A percentile compares a stretch with the other conserved stretches of the same genome.
These are phyloP conservation scores for Polypedilum pembai DNA, from an alignment of 1,140 invertebrate species.

Conservation along the genomic window DNA sequence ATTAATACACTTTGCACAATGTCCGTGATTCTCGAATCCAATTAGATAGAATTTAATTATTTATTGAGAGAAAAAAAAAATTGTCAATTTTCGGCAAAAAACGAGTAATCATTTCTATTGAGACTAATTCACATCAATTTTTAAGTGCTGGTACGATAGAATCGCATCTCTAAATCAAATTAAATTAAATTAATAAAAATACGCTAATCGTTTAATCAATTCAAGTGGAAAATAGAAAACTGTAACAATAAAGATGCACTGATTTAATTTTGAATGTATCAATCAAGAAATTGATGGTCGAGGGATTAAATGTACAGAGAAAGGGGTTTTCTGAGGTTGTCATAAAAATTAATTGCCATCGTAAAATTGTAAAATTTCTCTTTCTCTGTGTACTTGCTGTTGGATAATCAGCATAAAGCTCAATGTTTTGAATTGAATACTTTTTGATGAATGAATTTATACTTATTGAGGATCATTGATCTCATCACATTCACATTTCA, in stretches of 20 bases:
- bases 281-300: too few relatives aligned
- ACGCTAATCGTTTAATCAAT: constrained; percentile 8
- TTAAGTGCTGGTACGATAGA: neutral
- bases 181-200: constrained; percentile 6
- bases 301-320: too few relatives aligned
- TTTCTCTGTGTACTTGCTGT: too few relatives aligned
- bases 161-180: constrained; percentile 18
- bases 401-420: neutral
- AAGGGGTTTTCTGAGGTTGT: too few relatives aligned
- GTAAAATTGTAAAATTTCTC: too few relatives aligned
- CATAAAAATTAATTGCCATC: too few relatives aligned
- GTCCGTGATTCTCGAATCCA: too few relatives aligned
- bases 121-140: constrained; percentile 2
- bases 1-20: neutral
- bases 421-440: neutral
- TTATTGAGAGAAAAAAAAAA: too few relatives aligned
- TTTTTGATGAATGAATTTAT: neutral
- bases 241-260: too few relatives aligned
- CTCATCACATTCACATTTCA: neutral
- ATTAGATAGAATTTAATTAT: too few relatives aligned
- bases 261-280: too few relatives aligned
- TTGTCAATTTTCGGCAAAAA: neutral
- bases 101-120: neutral
- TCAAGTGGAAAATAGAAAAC: too few relatives aligned
- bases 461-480: neutral